phyloP scores from a whole-genome alignment of 2,888 invertebrate species.

The Steromphala cineraria region DNA sequence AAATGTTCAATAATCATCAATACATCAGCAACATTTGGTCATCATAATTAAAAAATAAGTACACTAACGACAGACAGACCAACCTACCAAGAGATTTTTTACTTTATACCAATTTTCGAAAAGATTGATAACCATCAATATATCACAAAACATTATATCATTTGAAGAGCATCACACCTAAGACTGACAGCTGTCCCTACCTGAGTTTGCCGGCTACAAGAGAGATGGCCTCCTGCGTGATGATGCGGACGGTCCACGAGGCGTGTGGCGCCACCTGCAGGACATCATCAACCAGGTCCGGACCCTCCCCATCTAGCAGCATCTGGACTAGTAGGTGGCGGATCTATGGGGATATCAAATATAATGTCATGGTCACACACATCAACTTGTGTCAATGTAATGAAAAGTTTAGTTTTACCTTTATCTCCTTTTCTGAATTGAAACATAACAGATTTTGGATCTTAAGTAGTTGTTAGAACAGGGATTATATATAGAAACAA shows the following conservation, averaged over 20 bases:
- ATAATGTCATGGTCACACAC: not conserved
- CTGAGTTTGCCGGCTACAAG: slow-evolving; percentile 49
- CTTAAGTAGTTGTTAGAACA: no score
- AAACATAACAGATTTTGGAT: no score
- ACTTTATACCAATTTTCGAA: no score
- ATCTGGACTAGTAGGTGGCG: slow-evolving; percentile 57
- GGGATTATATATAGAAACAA: no score
- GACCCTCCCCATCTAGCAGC: slow-evolving; percentile 60
- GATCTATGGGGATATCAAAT: slow-evolving; percentile 42
- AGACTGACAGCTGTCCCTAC: slow-evolving; percentile 36
- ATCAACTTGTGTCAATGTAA: not conserved
- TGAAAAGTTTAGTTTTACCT: no score
- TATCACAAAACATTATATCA: not conserved
- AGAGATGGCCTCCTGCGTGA: slow-evolving; percentile 54
- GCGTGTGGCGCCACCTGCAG: slow-evolving; percentile 42
- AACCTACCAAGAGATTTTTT: no score
- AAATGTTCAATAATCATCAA: not conserved
- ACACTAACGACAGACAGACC: no score
- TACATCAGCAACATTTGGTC: not conserved
- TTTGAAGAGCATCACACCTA: not conserved
- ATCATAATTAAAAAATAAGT: no score
- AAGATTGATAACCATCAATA: not conserved
- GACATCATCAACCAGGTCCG: slow-evolving; percentile 57
- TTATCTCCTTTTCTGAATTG: no score
- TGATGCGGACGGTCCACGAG: slow-evolving; percentile 50